phyloP scores from a whole-genome alignment of 2,113 vertebrate genomes.

The Propithecus coquereli region DNA sequence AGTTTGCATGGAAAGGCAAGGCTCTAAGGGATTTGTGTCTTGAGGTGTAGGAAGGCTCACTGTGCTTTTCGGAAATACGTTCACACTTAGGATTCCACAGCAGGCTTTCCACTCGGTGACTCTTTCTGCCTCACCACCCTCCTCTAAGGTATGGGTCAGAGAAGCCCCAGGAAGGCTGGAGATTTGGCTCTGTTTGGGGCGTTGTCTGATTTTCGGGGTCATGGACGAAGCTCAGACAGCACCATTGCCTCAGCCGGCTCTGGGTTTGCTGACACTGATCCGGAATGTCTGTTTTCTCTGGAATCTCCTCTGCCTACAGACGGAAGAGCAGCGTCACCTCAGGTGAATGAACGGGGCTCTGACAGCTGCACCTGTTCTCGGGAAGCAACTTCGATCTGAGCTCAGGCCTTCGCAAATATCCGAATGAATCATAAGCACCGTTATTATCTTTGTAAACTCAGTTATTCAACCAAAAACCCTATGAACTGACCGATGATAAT shows the following conservation, averaged over 20 bases:
- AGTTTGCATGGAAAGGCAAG: background rate
- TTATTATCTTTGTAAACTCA: background rate
- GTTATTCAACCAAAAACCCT: background rate
- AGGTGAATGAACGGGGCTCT: fast-evolving
- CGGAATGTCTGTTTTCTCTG: background rate
- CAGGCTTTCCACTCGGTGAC: background rate
- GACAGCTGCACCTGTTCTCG: background rate
- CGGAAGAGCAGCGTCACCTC: background rate
- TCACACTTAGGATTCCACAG: background rate
- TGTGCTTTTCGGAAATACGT: background rate
- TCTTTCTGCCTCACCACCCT: background rate
- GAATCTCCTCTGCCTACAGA: background rate
- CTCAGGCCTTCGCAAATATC: background rate
- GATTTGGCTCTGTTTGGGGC: background rate
- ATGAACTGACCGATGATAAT: too few relatives aligned
- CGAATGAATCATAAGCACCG: background rate
- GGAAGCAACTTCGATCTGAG: background rate
- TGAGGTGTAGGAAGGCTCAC: too few relatives aligned
- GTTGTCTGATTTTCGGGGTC: background rate
- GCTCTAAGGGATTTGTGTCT: background rate
- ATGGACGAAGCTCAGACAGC: too few relatives aligned
- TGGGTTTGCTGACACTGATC: background rate
- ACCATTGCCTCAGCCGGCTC: background rate
- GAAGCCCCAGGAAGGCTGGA: background rate
- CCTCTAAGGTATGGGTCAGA: background rate